These are phyloP conservation scores for Drosophila rubida DNA, from an alignment of 2,888 invertebrate genomes.

Conservation along the genomic window DNA sequence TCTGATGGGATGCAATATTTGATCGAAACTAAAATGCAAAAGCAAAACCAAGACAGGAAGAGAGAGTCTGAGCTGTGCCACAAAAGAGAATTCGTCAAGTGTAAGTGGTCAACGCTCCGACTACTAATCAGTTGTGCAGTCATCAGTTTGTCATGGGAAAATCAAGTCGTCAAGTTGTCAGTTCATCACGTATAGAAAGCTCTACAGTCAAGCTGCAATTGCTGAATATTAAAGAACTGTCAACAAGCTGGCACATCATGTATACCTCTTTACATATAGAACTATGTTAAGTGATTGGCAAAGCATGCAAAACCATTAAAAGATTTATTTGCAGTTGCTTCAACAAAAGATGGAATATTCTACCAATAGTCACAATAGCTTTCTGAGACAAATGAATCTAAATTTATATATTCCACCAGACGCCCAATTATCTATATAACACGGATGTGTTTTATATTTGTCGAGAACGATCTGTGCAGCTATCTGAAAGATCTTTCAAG, in stretches of 20 bases:
- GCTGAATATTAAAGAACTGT: slow-evolving; percentile 11
- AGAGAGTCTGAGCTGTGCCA: not conserved
- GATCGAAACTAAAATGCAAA: not conserved
- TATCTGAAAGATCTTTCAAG: slow-evolving; percentile 2
- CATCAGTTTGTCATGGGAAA: slow-evolving; percentile 31
- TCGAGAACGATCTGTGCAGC: not conserved
- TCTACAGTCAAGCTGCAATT: slow-evolving; percentile 3
- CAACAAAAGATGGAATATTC: not conserved
- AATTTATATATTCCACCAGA: not conserved
- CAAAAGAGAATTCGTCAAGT: slow-evolving; percentile 7
- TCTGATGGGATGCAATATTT: not conserved
- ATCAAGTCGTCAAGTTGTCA: slow-evolving; percentile 28
- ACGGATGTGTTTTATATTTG: not conserved
- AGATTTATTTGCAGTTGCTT: not conserved
- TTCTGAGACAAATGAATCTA: no score
- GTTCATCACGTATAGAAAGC: slow-evolving; percentile 30
- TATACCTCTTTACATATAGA: not conserved
- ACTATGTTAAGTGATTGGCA: not conserved
- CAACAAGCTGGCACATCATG: not conserved
- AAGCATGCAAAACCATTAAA: not conserved
- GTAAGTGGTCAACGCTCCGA: slow-evolving; percentile 11
- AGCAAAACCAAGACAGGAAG: not conserved
- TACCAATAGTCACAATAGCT: no score
- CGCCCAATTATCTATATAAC: not conserved
- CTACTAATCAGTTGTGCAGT: slow-evolving; percentile 33